Evolutionary conservation across 1,140 invertebrate genomes (phyloP).

Genomic region (Coelopa frigida): DNA sequence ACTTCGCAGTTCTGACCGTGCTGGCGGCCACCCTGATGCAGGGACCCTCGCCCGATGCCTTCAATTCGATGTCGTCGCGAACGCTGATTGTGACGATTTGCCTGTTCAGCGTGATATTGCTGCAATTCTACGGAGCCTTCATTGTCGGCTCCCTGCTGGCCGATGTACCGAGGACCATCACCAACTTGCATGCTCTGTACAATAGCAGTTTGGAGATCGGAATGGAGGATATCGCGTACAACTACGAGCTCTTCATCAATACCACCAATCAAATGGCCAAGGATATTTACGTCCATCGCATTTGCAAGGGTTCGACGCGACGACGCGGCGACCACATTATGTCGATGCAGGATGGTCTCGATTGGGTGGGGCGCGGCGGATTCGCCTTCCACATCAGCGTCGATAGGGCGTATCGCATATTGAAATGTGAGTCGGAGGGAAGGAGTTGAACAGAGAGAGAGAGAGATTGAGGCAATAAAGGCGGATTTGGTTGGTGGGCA

Average conservation of each 20-base stretch:
- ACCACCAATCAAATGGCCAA: slow-evolving; percentile 20
- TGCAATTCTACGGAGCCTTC: slow-evolving; percentile 58
- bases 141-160: slow-evolving; percentile 57
- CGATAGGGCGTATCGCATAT: slow-evolving; percentile 26
- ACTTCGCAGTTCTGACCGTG: slow-evolving; percentile 29
- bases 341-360: slow-evolving; percentile 21
- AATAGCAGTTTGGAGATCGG: slow-evolving; percentile 50
- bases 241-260: slow-evolving; percentile 44
- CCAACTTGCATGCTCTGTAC: slow-evolving; percentile 46
- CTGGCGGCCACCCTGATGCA: slow-evolving; percentile 34
- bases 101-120: slow-evolving; percentile 50
- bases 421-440: slow-evolving; percentile 11
- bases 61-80: slow-evolving; percentile 27
- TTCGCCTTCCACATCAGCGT: slow-evolving; percentile 35
- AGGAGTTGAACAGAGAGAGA: background rate
- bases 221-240: slow-evolving; percentile 50
- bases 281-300: slow-evolving; percentile 22
- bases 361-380: slow-evolving; percentile 22
- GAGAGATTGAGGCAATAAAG: too few species aligned
- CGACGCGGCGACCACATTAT: slow-evolving; percentile 22
- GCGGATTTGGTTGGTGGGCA: too few species aligned
- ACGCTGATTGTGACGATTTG: slow-evolving; percentile 47
- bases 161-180: slow-evolving; percentile 50
- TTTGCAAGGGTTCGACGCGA: slow-evolving; percentile 14
- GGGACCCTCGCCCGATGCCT: slow-evolving; percentile 25